These are phyloP conservation scores for Aleiodes leptofemur DNA, from an alignment of 2,888 invertebrate genomes.

Conservation along the genomic window DNA sequence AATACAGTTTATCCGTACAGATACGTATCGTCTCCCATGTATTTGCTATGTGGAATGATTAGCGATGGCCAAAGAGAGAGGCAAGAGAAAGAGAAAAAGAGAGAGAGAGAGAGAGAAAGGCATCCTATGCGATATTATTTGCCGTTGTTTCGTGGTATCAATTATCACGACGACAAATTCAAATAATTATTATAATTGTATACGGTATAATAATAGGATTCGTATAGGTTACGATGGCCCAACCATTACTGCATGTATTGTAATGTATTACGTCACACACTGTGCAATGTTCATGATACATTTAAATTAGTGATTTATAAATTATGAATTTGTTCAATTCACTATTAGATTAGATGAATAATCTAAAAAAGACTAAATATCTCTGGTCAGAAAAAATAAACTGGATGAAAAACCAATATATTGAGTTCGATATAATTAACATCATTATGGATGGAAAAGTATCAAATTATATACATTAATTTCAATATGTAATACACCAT, in stretches of 20 bases:
- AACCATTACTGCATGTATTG: not conserved
- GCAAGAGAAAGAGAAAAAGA: slow-evolving; percentile 17
- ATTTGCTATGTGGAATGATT: slow-evolving; percentile 56
- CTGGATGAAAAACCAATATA: no score
- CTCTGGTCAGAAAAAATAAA: no score
- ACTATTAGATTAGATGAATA: no score
- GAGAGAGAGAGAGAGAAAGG: slow-evolving; percentile 27
- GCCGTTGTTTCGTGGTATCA: slow-evolving; percentile 65
- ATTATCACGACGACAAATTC: slow-evolving; percentile 73
- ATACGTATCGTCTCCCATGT: slow-evolving; percentile 48
- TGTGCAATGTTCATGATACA: no score
- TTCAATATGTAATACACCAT: no score
- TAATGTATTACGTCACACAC: no score
- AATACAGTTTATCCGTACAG: slow-evolving; percentile 34
- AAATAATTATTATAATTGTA: slow-evolving; percentile 75
- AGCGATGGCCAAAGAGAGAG: slow-evolving; percentile 45
- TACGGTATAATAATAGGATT: slow-evolving; percentile 70
- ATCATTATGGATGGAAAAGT: no score
- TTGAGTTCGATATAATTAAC: no score
- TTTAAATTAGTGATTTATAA: no score
- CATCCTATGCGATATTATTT: slow-evolving; percentile 54
- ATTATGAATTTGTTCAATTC: not conserved
- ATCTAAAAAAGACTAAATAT: no score
- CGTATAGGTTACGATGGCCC: slow-evolving; percentile 36
- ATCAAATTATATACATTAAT: no score